Conservation (phyloP, 2,888 invertebrate species). For the Cheilosia scutellata region DNA sequence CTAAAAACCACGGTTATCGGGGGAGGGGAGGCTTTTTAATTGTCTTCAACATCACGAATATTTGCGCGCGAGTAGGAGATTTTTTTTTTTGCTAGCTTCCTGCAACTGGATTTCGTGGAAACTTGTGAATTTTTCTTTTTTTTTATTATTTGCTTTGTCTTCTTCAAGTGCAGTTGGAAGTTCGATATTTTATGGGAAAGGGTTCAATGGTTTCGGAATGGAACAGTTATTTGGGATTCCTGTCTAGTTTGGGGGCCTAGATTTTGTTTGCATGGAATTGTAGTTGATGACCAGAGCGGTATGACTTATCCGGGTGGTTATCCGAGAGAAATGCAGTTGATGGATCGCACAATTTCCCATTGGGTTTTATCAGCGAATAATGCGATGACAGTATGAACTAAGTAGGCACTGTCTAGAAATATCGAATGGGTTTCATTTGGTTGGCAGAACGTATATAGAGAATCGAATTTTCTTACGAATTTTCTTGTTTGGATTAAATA, state of each 20-base stretch:
- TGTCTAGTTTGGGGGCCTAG: constrained; percentile 1
- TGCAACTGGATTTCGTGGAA: constrained; percentile 75
- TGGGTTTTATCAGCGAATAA: neutral
- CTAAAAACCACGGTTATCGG: constrained; percentile 40
- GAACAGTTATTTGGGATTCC: constrained; percentile 64
- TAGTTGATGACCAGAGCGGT: neutral
- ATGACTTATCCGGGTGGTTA: constrained; percentile 2
- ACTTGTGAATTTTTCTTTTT: constrained; percentile 51
- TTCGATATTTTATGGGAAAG: constrained; percentile 74
- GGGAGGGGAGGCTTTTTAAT: constrained; percentile 74
- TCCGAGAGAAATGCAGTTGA: neutral
- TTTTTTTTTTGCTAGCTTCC: constrained; percentile 58
- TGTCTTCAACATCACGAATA: constrained; percentile 76
- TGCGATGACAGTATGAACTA: neutral
- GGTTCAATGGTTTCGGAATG: constrained; percentile 67
- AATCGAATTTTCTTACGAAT: no score
- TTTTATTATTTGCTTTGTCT: constrained; percentile 51
- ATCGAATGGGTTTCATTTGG: neutral
- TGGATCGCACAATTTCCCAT: neutral
- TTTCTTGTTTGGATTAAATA: no score
- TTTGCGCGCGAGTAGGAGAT: constrained; percentile 56
- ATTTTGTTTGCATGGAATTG: constrained; percentile 19
- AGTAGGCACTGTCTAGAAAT: neutral
- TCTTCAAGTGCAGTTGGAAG: constrained; percentile 71
- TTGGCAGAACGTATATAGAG: no score